phyloP scores from a whole-genome alignment of 1,140 invertebrate species.

The Euwallacea fornicatus region DNA sequence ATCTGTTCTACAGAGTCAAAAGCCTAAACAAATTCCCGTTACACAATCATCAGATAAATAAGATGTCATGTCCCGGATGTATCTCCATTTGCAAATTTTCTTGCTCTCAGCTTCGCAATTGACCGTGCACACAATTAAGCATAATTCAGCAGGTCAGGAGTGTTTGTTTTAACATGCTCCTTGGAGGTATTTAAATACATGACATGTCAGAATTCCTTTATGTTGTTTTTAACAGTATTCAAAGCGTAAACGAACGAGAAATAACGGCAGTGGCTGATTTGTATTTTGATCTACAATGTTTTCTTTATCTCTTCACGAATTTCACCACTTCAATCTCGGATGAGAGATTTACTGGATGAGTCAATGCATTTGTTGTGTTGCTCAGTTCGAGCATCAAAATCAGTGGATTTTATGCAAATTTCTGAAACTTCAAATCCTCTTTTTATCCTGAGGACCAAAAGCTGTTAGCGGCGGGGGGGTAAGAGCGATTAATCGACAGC shows the following conservation, averaged over 20 bases:
- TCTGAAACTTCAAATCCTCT: too few relatives aligned
- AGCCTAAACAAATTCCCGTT: conserved; percentile 6
- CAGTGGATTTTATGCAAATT: too few relatives aligned
- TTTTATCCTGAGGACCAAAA: too few relatives aligned
- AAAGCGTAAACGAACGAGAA: not conserved
- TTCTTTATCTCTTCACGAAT: not conserved
- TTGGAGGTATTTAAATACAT: conserved; percentile 8
- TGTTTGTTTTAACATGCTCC: conserved; percentile 15
- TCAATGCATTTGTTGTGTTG: not conserved
- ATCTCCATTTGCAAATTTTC: not conserved
- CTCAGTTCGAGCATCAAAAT: too few relatives aligned
- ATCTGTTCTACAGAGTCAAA: not conserved
- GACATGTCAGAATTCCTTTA: conserved; percentile 8
- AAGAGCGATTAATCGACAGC: too few relatives aligned
- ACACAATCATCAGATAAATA: conserved; percentile 9
- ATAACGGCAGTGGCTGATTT: not conserved
- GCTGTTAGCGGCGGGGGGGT: too few relatives aligned
- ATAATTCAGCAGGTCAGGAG: conserved; percentile 5
- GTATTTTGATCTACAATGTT: not conserved
- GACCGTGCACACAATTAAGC: conserved; percentile 14
- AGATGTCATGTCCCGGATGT: conserved; percentile 14
- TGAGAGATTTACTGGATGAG: not conserved
- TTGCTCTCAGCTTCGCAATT: conserved; percentile 2
- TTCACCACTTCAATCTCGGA: not conserved
- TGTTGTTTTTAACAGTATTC: conserved; percentile 7